Evolutionary conservation across 2,797 vertebrate species (phyloP), one percentile per base, ranked within the genome.

Genomic region (Melanotaenia parkinsoni): DNA sequence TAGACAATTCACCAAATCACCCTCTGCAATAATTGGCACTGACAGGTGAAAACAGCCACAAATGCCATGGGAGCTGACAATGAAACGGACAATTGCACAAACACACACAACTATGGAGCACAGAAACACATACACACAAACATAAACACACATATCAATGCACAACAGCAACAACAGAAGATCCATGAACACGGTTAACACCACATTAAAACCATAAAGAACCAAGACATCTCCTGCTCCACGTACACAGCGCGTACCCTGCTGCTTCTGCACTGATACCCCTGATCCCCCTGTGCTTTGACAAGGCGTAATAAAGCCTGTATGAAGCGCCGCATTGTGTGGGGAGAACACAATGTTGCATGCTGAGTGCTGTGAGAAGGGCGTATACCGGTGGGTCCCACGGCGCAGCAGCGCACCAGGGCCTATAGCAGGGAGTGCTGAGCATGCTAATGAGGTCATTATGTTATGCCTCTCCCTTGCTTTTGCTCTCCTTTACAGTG

Each of bases 401-500:
- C 92, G 92, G 88, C 90, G 91, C 93, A 93, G 94, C 92, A 85
- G 90, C 91, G 73, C 92, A 88, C 89, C 87, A 77, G 90, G 93
- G 93, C 93, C 94, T 93, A 94, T 90, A 87, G 89, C 85, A 75
- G 91, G 78, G 90, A 94, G 92, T 91, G 91, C 89, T 78, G 92
- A 86, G 94, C 94, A 95, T 95, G 93, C 91, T 95, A 95, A 95
- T 95, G 92, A 95, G 94, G 92, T 94, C 93, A 95, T 95, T 95
- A 95, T 95, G 85, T 91, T 89, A 90, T 89, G 91, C 88, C 88
- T 88, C 87, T 91, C 85, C 85, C 86, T 86, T 74, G 38, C 85
- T 86, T 88, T 77, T 71, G 78, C 84, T 88, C 88, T 72, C 77
- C 84, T 91, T 93, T 93, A 94, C 92, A 92, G 93, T 92, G 89